phyloP scores from a whole-genome alignment of 2,797 vertebrate species.

The Urosaurus nigricauda region DNA sequence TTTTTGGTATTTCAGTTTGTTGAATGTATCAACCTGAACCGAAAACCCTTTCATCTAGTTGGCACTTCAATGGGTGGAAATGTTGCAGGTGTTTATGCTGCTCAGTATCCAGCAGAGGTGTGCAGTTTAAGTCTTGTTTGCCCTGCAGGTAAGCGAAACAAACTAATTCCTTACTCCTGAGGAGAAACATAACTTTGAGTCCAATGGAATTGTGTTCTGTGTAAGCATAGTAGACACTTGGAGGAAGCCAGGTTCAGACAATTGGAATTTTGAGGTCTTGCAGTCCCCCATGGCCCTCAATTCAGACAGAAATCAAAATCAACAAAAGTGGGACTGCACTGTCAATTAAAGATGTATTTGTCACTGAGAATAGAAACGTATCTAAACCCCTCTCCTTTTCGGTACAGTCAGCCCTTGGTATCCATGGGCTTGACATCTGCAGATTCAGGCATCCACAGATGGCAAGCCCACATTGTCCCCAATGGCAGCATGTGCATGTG shows the following conservation, averaged over 20 bases:
- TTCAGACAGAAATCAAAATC: not conserved
- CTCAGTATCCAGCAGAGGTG: slow-evolving; percentile 89
- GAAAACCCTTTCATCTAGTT: slow-evolving; percentile 92
- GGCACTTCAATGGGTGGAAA: slow-evolving; percentile 96
- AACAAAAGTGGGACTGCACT: not conserved
- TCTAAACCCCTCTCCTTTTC: not conserved
- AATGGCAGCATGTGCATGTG: too few relatives aligned
- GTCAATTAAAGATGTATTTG: not conserved
- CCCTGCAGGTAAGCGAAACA: slow-evolving; percentile 88
- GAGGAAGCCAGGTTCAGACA: not conserved
- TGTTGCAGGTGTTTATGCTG: slow-evolving; percentile 93
- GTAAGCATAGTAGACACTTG: not conserved
- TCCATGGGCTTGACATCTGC: too few relatives aligned
- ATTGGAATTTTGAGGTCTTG: not conserved
- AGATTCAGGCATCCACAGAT: too few relatives aligned
- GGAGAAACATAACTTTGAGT: too few relatives aligned
- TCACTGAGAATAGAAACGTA: not conserved
- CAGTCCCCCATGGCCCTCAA: not conserved
- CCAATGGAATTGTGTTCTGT: not conserved
- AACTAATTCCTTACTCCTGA: not conserved
- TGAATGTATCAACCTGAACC: slow-evolving; percentile 89
- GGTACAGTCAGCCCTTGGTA: not conserved
- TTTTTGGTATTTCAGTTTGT: slow-evolving; percentile 85
- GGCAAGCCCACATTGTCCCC: too few relatives aligned
- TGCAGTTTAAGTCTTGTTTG: slow-evolving; percentile 94